phyloP scores from a whole-genome alignment of 2,797 vertebrate species.

The Champsocephalus gunnari region DNA sequence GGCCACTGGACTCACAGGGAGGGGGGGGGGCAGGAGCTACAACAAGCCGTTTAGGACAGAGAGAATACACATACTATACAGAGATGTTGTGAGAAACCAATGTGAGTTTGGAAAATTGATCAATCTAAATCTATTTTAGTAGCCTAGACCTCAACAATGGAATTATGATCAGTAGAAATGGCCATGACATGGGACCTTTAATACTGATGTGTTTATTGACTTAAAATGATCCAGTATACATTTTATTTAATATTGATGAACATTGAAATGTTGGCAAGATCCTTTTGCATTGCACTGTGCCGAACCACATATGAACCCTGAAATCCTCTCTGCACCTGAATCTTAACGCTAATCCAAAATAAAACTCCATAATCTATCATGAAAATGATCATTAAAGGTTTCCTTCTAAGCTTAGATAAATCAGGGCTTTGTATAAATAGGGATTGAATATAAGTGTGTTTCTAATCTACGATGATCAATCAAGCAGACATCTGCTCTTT shows the following conservation, averaged over 20 bases:
- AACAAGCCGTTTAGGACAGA: too few relatives aligned
- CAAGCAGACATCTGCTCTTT: constrained; percentile 48
- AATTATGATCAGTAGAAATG: too few relatives aligned
- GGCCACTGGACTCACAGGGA: too few relatives aligned
- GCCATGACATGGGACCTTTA: too few relatives aligned
- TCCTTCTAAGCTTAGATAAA: constrained; percentile 58
- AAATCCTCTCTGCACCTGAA: constrained; percentile 24
- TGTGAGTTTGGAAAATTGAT: too few relatives aligned
- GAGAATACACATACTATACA: too few relatives aligned
- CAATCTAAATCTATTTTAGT: too few relatives aligned
- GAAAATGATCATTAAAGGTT: constrained; percentile 52
- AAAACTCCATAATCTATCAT: constrained; percentile 54
- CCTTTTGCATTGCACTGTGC: neutral
- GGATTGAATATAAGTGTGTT: constrained; percentile 48
- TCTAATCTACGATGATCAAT: constrained; percentile 59
- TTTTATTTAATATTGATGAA: neutral
- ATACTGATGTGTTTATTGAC: neutral
- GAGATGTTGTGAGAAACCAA: too few relatives aligned
- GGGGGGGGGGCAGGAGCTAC: too few relatives aligned
- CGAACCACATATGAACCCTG: constrained; percentile 1
- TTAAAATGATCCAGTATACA: neutral
- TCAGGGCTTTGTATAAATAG: constrained; percentile 40
- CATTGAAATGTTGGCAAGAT: neutral
- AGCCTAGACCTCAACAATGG: too few relatives aligned
- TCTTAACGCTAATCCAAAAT: constrained; percentile 45